These are phyloP conservation scores for Parotocinclus haroldoi DNA, from an alignment of 2,797 vertebrate genomes.

Conservation along the genomic window DNA sequence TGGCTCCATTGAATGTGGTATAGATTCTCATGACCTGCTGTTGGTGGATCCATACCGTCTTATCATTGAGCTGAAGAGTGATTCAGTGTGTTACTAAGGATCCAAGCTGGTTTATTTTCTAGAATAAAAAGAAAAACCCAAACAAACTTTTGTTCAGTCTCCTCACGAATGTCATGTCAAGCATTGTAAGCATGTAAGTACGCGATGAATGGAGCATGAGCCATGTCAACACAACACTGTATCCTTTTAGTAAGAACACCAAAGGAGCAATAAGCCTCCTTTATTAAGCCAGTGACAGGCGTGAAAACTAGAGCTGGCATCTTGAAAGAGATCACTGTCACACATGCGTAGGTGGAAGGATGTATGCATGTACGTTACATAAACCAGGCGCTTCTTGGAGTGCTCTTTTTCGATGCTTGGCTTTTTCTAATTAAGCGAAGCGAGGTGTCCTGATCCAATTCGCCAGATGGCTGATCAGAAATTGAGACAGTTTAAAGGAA, in stretches of 20 bases:
- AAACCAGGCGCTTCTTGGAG: slow-evolving; percentile 9
- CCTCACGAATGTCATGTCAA: not conserved
- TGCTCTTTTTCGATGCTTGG: not conserved
- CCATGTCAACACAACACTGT: not conserved
- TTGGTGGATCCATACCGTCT: not conserved
- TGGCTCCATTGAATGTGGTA: slow-evolving; percentile 2
- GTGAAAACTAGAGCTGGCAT: slow-evolving; percentile 1
- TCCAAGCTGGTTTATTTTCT: not conserved
- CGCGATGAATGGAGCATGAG: slow-evolving; percentile 3
- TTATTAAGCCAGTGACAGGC: slow-evolving; percentile 7
- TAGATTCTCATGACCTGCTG: slow-evolving; percentile 12
- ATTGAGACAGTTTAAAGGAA: too few relatives aligned
- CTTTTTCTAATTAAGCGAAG: not conserved
- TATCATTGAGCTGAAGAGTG: not conserved
- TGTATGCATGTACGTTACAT: slow-evolving; percentile 15
- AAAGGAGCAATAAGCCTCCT: slow-evolving; percentile 5
- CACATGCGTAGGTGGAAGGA: not conserved
- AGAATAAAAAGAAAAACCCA: not conserved
- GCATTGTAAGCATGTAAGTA: slow-evolving; percentile 1
- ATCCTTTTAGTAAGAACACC: not conserved
- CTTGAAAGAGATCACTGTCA: slow-evolving; percentile 13
- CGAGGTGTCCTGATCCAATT: too few relatives aligned
- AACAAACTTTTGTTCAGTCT: slow-evolving; percentile 1
- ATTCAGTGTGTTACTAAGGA: slow-evolving; percentile 4
- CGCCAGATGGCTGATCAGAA: too few relatives aligned